Evolutionary conservation across 2,888 invertebrate genomes (phyloP), one percentile per base, ranked within the genome.

Genomic region (Mimumesa dahlbomi): DNA sequence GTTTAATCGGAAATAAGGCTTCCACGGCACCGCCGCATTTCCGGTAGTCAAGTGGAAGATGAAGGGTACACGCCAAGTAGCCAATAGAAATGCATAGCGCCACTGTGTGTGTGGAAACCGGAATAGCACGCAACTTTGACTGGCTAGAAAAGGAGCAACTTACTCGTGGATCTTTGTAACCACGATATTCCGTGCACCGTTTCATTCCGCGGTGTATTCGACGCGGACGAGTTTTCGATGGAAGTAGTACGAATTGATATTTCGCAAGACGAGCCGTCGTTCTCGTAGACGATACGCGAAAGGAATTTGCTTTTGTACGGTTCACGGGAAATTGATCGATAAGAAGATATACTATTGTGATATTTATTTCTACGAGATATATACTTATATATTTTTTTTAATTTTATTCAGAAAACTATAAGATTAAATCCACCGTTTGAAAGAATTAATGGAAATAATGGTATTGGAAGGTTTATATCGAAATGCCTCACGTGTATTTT

Each of bases 21-120:
- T 65, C 66, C 54, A 56, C 66, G 42, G 38, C 61, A 52, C 69
- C 68, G 65, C 59, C 63, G 59, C 64, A 54, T 66, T 63, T 71
- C 54, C 61, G 63, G 64, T 53, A 31, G 46, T 7, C 36, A 2
- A 3, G 13, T 13, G 29, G 16, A 54, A 62, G 45, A 53, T 48
- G 62, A 54, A 54, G 38, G 46, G 19, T 22, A 11, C 18, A 38
- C 67, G 75, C 81, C 85, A 85, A 87, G 84, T 84, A 86, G 84
- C 79, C 85, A 84, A 86, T 86, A 85, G 86, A 85, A 87, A 86
- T 86, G 86, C 87, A 87, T 84, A 79, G 82, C 81, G 78, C 79
- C 77, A 67, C 65, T 52, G 77, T 70, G 68, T 69, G 68, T 75
- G 69, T 66, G 77, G 75, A 77, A 80, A 77, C 68, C 79, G 72